Conservation (phyloP, 2,797 vertebrate species). For the Myotis planiceps region DNA sequence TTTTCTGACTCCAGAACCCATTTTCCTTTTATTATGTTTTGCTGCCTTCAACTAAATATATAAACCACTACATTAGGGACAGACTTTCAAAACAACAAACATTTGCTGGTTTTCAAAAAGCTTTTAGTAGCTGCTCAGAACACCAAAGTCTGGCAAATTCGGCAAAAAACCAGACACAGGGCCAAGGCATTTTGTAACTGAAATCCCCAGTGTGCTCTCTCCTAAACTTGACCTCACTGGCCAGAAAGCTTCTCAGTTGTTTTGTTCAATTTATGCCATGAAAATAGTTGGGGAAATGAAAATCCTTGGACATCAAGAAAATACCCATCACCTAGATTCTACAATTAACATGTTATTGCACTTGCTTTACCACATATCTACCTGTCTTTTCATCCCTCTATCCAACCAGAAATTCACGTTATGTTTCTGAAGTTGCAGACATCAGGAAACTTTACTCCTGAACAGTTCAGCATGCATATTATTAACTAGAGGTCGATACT, state of each 20-base stretch:
- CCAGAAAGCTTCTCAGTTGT: not conserved
- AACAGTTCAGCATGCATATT: not conserved
- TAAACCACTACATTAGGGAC: constrained; percentile 1
- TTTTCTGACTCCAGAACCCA: constrained; percentile 44
- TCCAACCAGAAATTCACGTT: not conserved
- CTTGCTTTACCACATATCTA: not conserved
- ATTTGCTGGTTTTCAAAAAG: constrained; percentile 35
- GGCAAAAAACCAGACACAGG: not conserved
- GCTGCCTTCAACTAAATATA: constrained; percentile 20
- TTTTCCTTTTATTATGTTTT: constrained; percentile 16
- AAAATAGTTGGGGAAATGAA: constrained; percentile 24
- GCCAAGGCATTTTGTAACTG: not conserved
- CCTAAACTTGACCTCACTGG: not conserved
- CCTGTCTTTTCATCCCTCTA: not conserved
- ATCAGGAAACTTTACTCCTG: not conserved
- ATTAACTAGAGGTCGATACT: not conserved
- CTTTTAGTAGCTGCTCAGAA: constrained; percentile 20
- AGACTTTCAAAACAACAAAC: constrained; percentile 42
- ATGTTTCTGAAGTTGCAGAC: constrained; percentile 45
- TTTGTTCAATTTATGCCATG: not conserved
- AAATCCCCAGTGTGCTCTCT: not conserved
- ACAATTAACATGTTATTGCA: not conserved
- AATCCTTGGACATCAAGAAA: constrained; percentile 3
- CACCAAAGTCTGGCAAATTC: constrained; percentile 23
- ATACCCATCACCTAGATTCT: not conserved